Conservation (phyloP, 2,797 vertebrate genomes). For the Ispidina lecontei region DNA sequence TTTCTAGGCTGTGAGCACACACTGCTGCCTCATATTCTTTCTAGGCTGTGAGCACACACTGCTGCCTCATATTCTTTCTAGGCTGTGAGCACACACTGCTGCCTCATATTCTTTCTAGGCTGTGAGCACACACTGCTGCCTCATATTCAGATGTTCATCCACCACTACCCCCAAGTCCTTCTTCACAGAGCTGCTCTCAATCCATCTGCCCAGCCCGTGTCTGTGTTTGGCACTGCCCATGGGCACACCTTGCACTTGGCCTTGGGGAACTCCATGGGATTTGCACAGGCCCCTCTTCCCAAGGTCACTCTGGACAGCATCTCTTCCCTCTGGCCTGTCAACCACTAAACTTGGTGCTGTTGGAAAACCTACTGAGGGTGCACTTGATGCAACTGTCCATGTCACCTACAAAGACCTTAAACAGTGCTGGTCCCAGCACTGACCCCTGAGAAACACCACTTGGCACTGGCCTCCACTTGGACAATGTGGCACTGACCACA, state of each 20-base stretch:
- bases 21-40: no score
- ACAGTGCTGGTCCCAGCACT: no score
- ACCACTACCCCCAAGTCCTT: background rate
- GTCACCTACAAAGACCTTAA: no score
- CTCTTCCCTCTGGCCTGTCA: background rate
- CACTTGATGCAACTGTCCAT: no score
- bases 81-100: background rate
- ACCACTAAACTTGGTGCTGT: no score
- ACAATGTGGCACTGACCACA: no score
- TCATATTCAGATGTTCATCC: background rate
- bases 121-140: background rate
- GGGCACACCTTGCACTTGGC: background rate
- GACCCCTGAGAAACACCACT: no score
- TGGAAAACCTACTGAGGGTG: no score
- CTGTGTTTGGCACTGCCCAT: background rate
- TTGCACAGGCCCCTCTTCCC: background rate
- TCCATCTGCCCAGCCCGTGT: background rate
- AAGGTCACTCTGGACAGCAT: background rate
- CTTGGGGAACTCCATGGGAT: background rate
- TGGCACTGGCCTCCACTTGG: no score
- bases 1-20: background rate
- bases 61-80: background rate
- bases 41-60: background rate
- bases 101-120: background rate
- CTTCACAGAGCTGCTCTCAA: background rate